These are phyloP conservation scores for Hemibagrus wyckioides DNA, from an alignment of 2,113 vertebrate species.

Conservation along the genomic window DNA sequence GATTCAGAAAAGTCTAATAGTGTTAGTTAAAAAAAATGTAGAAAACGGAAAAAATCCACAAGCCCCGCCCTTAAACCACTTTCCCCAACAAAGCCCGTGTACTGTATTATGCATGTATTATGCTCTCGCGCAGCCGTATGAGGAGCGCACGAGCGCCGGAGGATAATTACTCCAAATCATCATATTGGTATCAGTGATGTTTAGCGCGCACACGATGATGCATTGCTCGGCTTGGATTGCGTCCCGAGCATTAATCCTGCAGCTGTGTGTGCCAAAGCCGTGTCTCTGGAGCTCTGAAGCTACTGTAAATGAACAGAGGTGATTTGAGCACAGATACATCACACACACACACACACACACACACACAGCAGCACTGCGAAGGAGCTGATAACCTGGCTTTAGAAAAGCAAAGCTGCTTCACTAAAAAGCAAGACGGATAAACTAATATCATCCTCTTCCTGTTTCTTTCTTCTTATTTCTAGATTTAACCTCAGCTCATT, in stretches of 20 bases:
- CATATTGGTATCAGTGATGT: slow-evolving; percentile 13
- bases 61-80: neutral
- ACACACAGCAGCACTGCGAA: neutral
- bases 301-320: slow-evolving; percentile 22
- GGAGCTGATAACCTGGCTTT: no score
- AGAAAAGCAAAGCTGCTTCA: neutral
- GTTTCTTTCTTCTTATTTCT: neutral
- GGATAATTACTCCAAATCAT: slow-evolving; percentile 29
- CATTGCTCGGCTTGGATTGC: slow-evolving; percentile 21
- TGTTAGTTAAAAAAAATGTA: neutral
- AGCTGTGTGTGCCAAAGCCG: slow-evolving; percentile 13
- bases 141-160: neutral
- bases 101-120: neutral
- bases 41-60: neutral
- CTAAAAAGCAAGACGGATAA: neutral
- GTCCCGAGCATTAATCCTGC: slow-evolving; percentile 23
- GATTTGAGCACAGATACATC: neutral
- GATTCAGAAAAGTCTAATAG: slow-evolving; percentile 4
- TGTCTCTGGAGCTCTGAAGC: slow-evolving; percentile 10
- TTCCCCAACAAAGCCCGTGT: neutral
- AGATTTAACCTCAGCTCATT: neutral
- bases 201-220: slow-evolving; percentile 5
- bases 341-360: neutral
- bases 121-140: neutral
- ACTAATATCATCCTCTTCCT: neutral